Base-by-base conservation (phyloP, 2,888 invertebrate species). In the Uloborus plumipes region DNA sequence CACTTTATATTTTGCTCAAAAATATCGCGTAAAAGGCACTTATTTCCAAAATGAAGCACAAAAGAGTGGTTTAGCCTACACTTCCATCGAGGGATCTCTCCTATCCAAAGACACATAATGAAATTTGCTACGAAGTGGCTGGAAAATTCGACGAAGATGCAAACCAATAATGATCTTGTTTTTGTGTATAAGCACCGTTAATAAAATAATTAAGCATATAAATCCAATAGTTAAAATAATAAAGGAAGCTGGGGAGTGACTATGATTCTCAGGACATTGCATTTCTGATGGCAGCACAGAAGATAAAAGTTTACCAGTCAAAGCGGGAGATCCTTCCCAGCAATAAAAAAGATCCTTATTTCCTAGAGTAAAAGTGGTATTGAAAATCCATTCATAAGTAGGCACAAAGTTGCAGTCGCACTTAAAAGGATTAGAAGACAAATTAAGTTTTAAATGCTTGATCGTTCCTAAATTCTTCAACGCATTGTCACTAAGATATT, bases 381-480 rank as follows among this genome's bases (percentile, higher is more conserved):
- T 90, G 39, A 90, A 90, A 84, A 94, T 88, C 94, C 94, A 94
- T 65, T 90, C 88, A 79, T 92, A 91, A 69, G 94, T 91, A 13
- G 91, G 90, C 84, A 91, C 90, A 31, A 93, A 89, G 53, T 87
- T 82, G 79, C 89, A 89, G 85, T 93, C 92, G 87, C 94, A 94
- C n/a, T 90, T 89, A 70, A 94, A 92, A 0, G 93, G 93, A 89
- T 94, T 94, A 1, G 91, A 89, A 65, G 90, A 90, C 22, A 94
- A 90, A 87, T 94, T 93, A 0, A 94, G 90, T 47, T 91, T 90
- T 47, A 93, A 89, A 47, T 69, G 50, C 50, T 91, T 90, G 65
- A 93, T 88, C 31, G 88, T 88, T 86, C 93, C 93, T 47, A 94
- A 89, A 16, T 89, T 85, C 92, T 62, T 78, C 55, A 85, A 18